Evolutionary conservation across 2,113 vertebrate genomes (phyloP).

Genomic region (Nymphicus hollandicus): DNA sequence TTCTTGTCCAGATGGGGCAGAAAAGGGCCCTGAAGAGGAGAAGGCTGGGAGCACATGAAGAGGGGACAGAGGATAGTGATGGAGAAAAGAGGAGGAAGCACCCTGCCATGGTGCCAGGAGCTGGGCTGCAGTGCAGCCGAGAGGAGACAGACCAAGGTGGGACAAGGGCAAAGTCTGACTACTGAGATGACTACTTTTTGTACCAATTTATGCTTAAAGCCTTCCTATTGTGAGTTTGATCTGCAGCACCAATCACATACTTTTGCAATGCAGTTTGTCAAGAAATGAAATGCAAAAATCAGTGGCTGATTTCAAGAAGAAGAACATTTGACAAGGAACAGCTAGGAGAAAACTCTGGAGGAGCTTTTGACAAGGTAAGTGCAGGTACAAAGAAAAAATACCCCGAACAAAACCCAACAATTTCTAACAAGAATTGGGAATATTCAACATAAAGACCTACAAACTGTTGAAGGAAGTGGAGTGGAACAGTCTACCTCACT

Average conservation of each 20-base stretch:
- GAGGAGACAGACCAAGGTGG: background rate
- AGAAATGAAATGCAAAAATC: background rate
- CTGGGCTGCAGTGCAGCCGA: background rate
- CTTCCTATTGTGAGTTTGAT: background rate
- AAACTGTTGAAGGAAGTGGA: background rate
- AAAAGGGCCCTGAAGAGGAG: background rate
- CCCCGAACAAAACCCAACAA: background rate
- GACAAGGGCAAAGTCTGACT: no score
- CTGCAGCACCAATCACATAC: no score
- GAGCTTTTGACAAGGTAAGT: background rate
- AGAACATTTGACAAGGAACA: background rate
- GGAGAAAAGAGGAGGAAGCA: background rate
- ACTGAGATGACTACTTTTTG: accelerated
- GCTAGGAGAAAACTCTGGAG: background rate
- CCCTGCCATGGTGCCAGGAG: background rate
- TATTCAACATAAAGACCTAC: background rate
- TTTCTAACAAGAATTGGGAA: background rate
- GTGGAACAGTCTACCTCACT: background rate
- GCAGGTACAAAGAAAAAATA: background rate
- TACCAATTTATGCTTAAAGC: background rate
- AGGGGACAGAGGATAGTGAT: background rate
- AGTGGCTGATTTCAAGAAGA: background rate
- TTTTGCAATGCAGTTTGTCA: background rate
- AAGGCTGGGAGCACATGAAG: background rate
- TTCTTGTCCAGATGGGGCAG: background rate